phyloP scores from a whole-genome alignment of 2,797 vertebrate species.

The Sebastes wilsoni region DNA sequence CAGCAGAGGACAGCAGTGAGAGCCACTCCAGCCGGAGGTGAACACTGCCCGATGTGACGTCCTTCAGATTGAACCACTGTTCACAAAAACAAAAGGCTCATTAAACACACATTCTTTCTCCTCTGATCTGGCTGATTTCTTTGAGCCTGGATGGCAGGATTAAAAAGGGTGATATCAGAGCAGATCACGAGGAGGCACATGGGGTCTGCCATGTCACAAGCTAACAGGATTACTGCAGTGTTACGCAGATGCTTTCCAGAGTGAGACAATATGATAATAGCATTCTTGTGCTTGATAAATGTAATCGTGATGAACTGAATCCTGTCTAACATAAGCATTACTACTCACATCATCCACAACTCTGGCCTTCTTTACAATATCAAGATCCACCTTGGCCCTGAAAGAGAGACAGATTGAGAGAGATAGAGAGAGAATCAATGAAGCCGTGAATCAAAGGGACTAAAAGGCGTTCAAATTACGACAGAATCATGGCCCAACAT shows the following conservation, averaged over 20 bases:
- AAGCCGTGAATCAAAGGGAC: neutral
- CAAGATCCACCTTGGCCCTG: slow-evolving; percentile 92
- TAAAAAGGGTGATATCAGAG: slow-evolving; percentile 16
- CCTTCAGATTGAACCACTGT: slow-evolving; percentile 91
- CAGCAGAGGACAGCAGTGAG: slow-evolving; percentile 86
- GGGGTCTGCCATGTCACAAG: slow-evolving; percentile 53
- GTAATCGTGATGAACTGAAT: neutral
- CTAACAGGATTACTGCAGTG: slow-evolving; percentile 47
- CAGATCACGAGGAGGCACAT: slow-evolving; percentile 64
- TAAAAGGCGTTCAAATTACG: neutral
- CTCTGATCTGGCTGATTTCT: slow-evolving; percentile 18
- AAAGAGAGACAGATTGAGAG: slow-evolving; percentile 31
- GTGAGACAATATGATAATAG: slow-evolving; percentile 1
- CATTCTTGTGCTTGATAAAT: neutral
- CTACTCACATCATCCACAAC: slow-evolving; percentile 89
- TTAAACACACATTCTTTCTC: slow-evolving; percentile 27
- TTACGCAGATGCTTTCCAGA: slow-evolving; percentile 6
- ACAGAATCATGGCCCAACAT: slow-evolving; percentile 6
- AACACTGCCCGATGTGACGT: slow-evolving; percentile 87
- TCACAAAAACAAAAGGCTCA: slow-evolving; percentile 21
- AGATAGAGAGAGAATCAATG: slow-evolving; percentile 1
- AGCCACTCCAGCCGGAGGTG: slow-evolving; percentile 94
- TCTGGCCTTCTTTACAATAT: slow-evolving; percentile 87
- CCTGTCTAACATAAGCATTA: neutral
- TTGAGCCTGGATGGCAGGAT: neutral